A percentile compares a stretch with the other conserved stretches of the same genome.
Evolutionary conservation across 1,140 invertebrate genomes (phyloP).

Genomic region (Papilio polyxenes): DNA sequence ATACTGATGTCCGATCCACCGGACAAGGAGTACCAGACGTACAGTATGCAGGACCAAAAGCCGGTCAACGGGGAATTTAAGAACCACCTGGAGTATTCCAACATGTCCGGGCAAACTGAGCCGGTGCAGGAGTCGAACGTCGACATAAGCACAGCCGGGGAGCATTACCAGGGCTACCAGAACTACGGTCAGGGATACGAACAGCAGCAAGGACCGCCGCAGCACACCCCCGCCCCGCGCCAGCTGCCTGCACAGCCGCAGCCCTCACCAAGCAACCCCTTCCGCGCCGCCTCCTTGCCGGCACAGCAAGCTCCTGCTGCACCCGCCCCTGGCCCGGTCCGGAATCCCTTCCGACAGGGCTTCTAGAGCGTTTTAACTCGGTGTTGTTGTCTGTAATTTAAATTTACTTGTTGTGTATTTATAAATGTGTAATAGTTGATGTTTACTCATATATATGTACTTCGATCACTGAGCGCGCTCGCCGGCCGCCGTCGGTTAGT

Average conservation of each 20-base stretch:
- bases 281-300: conserved; percentile 70
- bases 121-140: conserved; percentile 86
- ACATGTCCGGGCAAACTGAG: conserved; percentile 77
- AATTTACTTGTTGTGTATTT: conserved; percentile 79
- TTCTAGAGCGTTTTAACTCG: conserved; percentile 72
- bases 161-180: conserved; percentile 79
- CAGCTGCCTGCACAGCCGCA: conserved; percentile 68
- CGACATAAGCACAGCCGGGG: conserved; percentile 76
- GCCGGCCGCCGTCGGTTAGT: conserved; percentile 61
- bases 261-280: conserved; percentile 81
- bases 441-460: conserved; percentile 55
- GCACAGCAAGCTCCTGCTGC: conserved; percentile 55
- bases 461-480: conserved; percentile 77
- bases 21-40: conserved; percentile 96
- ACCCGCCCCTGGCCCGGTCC: conserved; percentile 62
- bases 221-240: conserved; percentile 76
- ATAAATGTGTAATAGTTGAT: conserved; percentile 74
- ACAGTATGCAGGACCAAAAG: conserved; percentile 92
- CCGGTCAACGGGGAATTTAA: conserved; percentile 88
- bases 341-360: conserved; percentile 83
- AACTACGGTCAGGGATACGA: conserved; percentile 78
- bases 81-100: conserved; percentile 88
- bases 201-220: conserved; percentile 70
- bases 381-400: conserved; percentile 76
- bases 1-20: conserved; percentile 95